Percentiles rank a stretch among this genome's conserved stretches.
Conservation (phyloP, 2,797 vertebrate genomes). For the Peromyscus attwateri region DNA sequence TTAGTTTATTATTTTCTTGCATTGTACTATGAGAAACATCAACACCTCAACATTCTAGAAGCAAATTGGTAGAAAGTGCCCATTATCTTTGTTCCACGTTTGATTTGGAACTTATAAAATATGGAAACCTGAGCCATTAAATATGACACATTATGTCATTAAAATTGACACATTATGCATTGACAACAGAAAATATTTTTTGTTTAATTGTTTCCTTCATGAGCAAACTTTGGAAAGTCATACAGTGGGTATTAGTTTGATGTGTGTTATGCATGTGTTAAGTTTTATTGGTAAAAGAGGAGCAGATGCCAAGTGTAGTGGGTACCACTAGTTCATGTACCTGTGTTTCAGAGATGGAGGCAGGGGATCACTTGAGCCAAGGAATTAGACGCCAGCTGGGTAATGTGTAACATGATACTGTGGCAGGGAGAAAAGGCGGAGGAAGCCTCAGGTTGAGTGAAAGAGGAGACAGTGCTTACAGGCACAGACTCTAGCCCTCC, state of each 20-base stretch:
- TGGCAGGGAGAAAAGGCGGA: neutral
- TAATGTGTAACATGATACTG: neutral
- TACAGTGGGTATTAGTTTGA: neutral
- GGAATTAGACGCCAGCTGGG: neutral
- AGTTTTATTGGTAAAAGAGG: neutral
- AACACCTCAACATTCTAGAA: neutral
- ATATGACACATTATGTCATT: neutral
- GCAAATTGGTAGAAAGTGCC: conserved; percentile 35
- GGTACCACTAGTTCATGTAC: neutral
- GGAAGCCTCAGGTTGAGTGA: neutral
- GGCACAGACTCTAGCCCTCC: neutral
- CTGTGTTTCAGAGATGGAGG: neutral
- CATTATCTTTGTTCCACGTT: conserved; percentile 44
- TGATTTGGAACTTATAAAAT: conserved; percentile 38
- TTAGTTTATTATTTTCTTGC: conserved; percentile 22
- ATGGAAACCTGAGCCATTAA: conserved; percentile 35
- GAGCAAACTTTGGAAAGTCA: conserved; percentile 14
- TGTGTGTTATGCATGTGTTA: neutral
- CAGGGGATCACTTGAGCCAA: neutral
- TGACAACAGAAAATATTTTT: conserved; percentile 26
- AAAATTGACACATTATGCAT: neutral
- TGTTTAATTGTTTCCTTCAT: neutral
- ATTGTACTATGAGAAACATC: conserved; percentile 44
- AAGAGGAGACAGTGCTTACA: neutral
- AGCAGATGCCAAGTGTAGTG: neutral